These are phyloP conservation scores for Psophia crepitans DNA, from an alignment of 2,113 vertebrate genomes.

Conservation along the genomic window DNA sequence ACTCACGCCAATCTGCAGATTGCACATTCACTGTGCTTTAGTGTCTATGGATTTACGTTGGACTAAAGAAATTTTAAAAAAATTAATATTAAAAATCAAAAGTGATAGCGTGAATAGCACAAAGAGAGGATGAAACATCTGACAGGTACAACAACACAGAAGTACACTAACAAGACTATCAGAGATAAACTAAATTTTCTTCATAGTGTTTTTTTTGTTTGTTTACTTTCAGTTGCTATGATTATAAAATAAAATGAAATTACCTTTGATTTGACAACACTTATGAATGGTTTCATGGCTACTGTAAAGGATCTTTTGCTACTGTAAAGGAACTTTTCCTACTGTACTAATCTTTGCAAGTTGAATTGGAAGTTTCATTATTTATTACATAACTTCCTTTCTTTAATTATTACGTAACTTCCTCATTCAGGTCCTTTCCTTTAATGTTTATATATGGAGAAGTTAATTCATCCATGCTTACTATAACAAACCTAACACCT, in stretches of 20 bases:
- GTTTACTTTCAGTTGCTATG: neutral
- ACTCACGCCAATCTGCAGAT: constrained; percentile 2
- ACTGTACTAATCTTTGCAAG: neutral
- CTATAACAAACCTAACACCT: constrained; percentile 16
- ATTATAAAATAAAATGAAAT: neutral
- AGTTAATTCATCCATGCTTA: neutral
- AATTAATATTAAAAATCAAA: neutral
- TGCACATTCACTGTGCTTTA: constrained; percentile 46
- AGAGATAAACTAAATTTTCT: neutral
- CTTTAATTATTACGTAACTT: neutral
- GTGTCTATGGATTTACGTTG: neutral
- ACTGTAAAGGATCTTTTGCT: neutral
- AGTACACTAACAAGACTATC: neutral
- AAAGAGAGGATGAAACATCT: constrained; percentile 30
- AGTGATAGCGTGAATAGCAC: constrained; percentile 31
- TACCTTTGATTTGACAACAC: neutral
- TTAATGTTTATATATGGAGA: constrained; percentile 19
- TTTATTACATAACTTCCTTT: neutral
- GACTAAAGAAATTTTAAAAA: neutral
- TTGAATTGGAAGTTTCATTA: neutral
- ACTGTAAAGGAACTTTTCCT: neutral
- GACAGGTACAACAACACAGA: neutral
- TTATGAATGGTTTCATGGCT: constrained; percentile 12
- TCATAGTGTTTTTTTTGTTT: neutral
- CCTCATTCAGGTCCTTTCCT: neutral